Base-by-base conservation (phyloP, 2,797 vertebrate species). In the Dipus sagitta region DNA sequence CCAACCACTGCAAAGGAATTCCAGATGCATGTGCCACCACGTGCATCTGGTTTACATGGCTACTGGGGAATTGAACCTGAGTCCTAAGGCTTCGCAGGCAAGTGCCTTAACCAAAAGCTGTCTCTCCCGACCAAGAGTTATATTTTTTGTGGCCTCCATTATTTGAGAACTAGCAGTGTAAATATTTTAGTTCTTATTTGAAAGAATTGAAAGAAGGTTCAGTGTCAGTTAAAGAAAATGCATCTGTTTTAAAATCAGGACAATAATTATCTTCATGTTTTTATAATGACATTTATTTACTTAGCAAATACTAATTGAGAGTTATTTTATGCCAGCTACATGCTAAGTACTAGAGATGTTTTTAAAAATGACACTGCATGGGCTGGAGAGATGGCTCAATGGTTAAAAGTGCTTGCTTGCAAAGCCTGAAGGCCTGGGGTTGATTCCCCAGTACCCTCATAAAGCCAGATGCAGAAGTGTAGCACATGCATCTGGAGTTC, bases 181-280 rank as follows among this genome's bases (percentile, higher is more conserved):
- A 79, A 76, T 68, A 84, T 42, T 93, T 90, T 62, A 84, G 60
- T 79, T 96, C 14, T 86, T 95, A 68, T 91, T 82, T 15, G 15
- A 85, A 76, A 94, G 8, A 90, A 68, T 68, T 92, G 67, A 83
- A 91, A 84, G 90, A 89, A 68, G 54, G 79, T 38, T 83, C 9
- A 80, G 62, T 93, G 17, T 18, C 18, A 68, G 1, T 85, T 86
- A 95, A 72, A 96, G 70, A 58, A 82, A 95, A 82, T 87, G 3
- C 2, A 82, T 82, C 42, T 92, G 9, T 86, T 88, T 92, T 71
- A 70, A 60, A 30, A 68, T 72, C 81, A 26, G 81, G 77, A 1
- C 15, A 77, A 38, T 60, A 52, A 64, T 60, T 74, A 32, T 86
- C 70, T 32, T 85, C 54, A 83, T 68, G 26, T 75, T 88, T 8